A percentile compares a stretch with the other conserved stretches of the same genome.
Evolutionary conservation across 2,888 invertebrate species (phyloP).

Genomic region (Cephus rjabovi): DNA sequence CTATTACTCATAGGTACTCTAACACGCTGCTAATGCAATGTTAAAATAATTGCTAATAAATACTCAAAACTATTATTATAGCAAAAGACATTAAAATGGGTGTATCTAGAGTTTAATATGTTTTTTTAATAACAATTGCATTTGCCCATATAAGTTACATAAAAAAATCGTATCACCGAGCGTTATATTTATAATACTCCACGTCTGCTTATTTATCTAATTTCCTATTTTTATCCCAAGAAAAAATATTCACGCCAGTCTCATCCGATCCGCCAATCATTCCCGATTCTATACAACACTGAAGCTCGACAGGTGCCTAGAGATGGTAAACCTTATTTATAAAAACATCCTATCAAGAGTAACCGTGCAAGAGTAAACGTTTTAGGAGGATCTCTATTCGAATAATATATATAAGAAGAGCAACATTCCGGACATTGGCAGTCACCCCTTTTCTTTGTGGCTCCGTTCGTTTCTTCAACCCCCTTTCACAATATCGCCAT

Average conservation of each 20-base stretch:
- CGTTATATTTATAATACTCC: neutral
- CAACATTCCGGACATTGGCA: slow-evolving; percentile 2
- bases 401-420: neutral
- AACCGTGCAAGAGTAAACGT: neutral
- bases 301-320: neutral
- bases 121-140: neutral
- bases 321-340: neutral
- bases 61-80: neutral
- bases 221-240: neutral
- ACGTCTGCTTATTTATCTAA: neutral
- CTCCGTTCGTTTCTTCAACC: slow-evolving; percentile 20
- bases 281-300: neutral
- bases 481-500: slow-evolving; percentile 43
- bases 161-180: neutral
- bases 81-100: neutral
- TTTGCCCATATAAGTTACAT: neutral
- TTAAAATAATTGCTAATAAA: neutral
- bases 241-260: neutral
- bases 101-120: neutral
- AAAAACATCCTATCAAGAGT: neutral
- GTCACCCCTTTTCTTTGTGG: neutral
- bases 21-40: neutral
- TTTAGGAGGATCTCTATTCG: neutral
- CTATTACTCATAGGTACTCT: neutral
- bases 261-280: neutral